Percentiles rank a stretch among this genome's conserved stretches.
These are phyloP conservation scores for Phodopus roborovskii DNA, from an alignment of 2,113 vertebrate species.

Conservation along the genomic window DNA sequence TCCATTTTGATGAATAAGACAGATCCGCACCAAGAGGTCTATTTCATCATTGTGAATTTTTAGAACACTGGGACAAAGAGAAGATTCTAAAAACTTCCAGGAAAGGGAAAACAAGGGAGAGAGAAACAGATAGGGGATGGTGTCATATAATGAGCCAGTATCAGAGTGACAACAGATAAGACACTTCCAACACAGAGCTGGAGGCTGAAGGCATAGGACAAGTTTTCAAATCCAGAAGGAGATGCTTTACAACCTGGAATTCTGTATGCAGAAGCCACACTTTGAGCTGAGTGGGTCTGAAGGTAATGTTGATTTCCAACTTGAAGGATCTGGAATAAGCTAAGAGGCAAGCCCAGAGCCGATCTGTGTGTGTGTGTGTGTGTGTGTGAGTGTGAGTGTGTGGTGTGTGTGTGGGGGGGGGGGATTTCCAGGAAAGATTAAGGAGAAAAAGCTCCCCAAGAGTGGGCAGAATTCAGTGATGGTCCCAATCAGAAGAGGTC, in stretches of 20 bases:
- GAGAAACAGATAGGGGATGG: neutral
- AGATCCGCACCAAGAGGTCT: neutral
- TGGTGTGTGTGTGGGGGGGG: too few species aligned
- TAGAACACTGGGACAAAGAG: conserved; percentile 13
- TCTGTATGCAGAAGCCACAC: neutral
- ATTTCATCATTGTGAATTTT: neutral
- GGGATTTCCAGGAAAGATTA: neutral
- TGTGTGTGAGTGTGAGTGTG: too few species aligned
- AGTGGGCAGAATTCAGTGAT: neutral
- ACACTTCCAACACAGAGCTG: neutral
- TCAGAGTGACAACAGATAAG: neutral
- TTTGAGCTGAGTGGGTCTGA: neutral
- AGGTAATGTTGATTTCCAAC: neutral
- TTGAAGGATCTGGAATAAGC: neutral
- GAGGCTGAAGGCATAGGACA: neutral
- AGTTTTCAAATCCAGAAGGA: neutral
- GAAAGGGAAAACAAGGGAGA: neutral
- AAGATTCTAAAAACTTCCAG: conserved; percentile 45
- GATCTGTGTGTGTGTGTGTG: neutral
- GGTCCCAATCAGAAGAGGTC: neutral
- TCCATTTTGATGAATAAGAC: neutral
- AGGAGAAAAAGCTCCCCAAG: neutral
- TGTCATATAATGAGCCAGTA: neutral
- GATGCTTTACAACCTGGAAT: neutral
- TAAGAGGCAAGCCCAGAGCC: neutral